phyloP scores from a whole-genome alignment of 2,797 vertebrate genomes.

The Takifugu ocellatus region DNA sequence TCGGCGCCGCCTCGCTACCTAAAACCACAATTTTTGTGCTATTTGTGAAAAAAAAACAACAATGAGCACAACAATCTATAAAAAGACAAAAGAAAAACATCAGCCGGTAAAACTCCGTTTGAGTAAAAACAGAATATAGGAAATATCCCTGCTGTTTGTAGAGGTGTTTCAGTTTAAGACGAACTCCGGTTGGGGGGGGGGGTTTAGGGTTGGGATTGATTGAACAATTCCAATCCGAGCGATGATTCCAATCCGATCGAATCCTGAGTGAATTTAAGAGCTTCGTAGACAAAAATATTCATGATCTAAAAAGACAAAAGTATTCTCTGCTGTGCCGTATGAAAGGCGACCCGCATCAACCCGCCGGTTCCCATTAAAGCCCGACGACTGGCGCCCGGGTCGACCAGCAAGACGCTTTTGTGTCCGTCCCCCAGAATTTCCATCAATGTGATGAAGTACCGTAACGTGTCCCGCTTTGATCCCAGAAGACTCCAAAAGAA shows the following conservation, averaged over 20 bases:
- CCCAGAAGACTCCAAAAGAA: neutral
- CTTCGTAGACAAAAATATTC: neutral
- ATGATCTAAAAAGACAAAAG: constrained; percentile 11
- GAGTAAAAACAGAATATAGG: constrained; percentile 31
- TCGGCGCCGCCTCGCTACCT: constrained; percentile 50
- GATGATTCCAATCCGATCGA: constrained; percentile 35
- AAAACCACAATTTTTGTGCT: constrained; percentile 56
- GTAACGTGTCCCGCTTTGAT: constrained; percentile 9
- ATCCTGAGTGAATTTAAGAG: constrained; percentile 22
- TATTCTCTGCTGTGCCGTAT: constrained; percentile 1
- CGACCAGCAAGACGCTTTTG: neutral
- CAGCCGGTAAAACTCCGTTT: constrained; percentile 42
- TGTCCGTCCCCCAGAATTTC: constrained; percentile 7
- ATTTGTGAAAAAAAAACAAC: constrained; percentile 46
- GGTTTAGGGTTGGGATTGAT: constrained; percentile 34
- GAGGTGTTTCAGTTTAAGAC: constrained; percentile 43
- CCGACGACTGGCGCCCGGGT: constrained; percentile 1
- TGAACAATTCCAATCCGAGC: constrained; percentile 35
- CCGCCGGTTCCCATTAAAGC: constrained; percentile 5
- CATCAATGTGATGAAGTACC: constrained; percentile 40
- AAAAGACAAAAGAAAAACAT: constrained; percentile 50
- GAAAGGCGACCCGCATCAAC: neutral
- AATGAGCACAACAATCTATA: constrained; percentile 36
- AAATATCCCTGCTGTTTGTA: constrained; percentile 61
- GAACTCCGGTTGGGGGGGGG: constrained; percentile 33